phyloP scores from a whole-genome alignment of 2,797 vertebrate genomes.

The Lutra lutra region DNA sequence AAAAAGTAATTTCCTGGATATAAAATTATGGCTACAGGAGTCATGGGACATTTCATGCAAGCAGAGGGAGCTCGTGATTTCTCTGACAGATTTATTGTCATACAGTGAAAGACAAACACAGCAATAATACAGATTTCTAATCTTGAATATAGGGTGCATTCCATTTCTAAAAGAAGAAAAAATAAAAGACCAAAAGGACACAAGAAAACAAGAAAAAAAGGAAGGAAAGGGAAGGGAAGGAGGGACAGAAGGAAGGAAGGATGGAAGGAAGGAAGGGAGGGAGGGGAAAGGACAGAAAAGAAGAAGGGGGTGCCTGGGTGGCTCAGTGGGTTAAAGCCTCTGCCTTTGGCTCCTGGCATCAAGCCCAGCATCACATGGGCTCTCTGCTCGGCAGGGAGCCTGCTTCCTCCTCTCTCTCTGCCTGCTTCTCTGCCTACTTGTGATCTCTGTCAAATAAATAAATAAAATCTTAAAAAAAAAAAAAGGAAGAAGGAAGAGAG shows the following conservation, averaged over 20 bases:
- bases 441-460: too few relatives aligned
- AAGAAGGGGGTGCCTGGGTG: too few relatives aligned
- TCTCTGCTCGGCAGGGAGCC: too few relatives aligned
- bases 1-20: conserved; percentile 29
- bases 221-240: neutral
- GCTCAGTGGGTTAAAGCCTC: too few relatives aligned
- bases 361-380: too few relatives aligned
- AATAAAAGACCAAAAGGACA: neutral
- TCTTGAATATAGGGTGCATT: neutral
- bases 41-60: conserved; percentile 12
- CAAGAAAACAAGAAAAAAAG: neutral
- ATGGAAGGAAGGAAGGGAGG: neutral
- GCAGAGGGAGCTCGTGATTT: conserved; percentile 15
- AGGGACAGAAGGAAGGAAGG: neutral
- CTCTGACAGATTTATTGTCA: neutral
- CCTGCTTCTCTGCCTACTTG: too few relatives aligned
- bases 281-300: neutral
- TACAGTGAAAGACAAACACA: neutral
- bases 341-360: too few relatives aligned
- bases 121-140: neutral
- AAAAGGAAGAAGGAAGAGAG: neutral
- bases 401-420: too few relatives aligned
- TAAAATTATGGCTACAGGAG: neutral
- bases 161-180: neutral
- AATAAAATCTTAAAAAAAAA: too few relatives aligned